A percentile compares a stretch with the other conserved stretches of the same genome.
Evolutionary conservation across 2,888 invertebrate species (phyloP).

Genomic region (Xestoiulus laeticollis): DNA sequence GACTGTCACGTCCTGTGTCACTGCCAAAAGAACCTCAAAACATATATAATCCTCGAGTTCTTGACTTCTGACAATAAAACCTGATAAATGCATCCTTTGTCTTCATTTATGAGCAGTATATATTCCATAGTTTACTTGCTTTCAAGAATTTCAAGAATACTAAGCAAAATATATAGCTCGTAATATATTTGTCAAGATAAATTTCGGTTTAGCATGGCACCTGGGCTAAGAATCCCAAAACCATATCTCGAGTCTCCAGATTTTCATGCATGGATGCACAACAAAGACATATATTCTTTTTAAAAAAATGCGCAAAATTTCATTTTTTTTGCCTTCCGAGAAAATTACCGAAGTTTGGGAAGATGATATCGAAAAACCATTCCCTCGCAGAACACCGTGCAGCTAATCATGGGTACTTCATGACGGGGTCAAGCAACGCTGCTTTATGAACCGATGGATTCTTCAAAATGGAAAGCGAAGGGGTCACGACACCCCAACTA

Average conservation of each 20-base stretch:
- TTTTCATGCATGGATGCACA: background rate
- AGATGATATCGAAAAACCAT: background rate
- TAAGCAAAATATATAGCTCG: background rate
- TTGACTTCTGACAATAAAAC: background rate
- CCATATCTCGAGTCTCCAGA: background rate
- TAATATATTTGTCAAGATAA: background rate
- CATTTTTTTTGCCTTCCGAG: background rate
- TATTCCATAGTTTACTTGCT: background rate
- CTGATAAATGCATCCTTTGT: background rate
- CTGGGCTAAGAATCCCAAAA: background rate
- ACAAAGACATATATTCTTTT: background rate
- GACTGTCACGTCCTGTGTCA: no score
- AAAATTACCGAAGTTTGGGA: background rate
- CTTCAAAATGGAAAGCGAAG: background rate
- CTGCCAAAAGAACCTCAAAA: no score
- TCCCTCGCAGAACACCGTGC: background rate
- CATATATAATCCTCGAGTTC: background rate
- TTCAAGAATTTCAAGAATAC: background rate
- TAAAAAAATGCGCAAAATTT: background rate
- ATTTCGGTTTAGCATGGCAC: background rate
- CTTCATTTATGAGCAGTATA: background rate
- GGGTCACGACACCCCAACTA: background rate
- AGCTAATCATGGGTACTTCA: background rate
- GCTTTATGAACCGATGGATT: background rate
- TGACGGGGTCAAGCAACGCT: constrained; percentile 13